Conservation (phyloP, 2,797 vertebrate genomes). For the Neoniphon sammara region DNA sequence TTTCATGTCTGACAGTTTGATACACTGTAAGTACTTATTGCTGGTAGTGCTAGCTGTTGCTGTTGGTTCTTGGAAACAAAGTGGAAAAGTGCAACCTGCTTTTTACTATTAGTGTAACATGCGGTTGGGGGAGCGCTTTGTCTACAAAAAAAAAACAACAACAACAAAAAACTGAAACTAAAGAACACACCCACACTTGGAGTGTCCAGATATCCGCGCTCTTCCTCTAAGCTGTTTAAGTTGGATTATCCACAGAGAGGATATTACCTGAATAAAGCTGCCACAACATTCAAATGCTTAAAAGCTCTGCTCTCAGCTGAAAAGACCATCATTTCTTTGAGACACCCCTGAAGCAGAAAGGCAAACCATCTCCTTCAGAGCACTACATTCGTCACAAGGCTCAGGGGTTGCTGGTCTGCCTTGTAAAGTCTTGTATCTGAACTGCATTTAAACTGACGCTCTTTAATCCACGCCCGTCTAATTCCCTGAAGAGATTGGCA, state of each 20-base stretch:
- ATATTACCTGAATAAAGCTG: slow-evolving; percentile 64
- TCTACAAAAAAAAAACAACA: neutral
- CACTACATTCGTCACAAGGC: neutral
- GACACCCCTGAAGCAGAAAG: neutral
- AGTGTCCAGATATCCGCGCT: slow-evolving; percentile 49
- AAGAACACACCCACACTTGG: slow-evolving; percentile 35
- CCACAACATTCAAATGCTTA: slow-evolving; percentile 50
- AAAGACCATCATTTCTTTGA: neutral
- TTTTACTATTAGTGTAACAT: slow-evolving; percentile 36
- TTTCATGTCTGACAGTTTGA: slow-evolving; percentile 5
- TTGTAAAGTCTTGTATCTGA: neutral
- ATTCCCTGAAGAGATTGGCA: slow-evolving; percentile 2
- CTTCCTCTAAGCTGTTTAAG: slow-evolving; percentile 68
- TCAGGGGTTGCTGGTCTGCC: neutral
- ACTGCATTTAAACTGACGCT: neutral
- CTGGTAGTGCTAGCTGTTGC: neutral
- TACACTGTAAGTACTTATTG: neutral
- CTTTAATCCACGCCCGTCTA: neutral
- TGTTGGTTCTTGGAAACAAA: neutral
- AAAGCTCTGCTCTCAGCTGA: slow-evolving; percentile 30
- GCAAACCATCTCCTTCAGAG: neutral
- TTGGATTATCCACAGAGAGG: slow-evolving; percentile 65
- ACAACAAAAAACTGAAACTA: slow-evolving; percentile 22
- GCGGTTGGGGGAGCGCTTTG: slow-evolving; percentile 40
- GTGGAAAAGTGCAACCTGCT: slow-evolving; percentile 7